Base-by-base conservation (phyloP, 2,113 vertebrate species). In the Excalfactoria chinensis region DNA sequence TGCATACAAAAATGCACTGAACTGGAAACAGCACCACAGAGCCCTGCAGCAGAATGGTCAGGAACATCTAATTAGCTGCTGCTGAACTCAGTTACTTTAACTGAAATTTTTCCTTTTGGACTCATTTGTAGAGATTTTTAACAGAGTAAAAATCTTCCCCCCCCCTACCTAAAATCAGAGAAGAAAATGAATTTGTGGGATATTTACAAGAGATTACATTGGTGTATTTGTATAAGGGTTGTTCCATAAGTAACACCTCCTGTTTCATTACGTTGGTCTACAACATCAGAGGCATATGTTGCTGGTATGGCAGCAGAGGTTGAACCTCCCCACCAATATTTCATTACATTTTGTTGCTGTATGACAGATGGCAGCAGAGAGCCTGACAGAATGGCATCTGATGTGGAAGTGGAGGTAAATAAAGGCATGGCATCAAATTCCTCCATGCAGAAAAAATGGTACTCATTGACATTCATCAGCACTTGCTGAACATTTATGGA, bases 31-130 rank as follows among this genome's bases (percentile, higher is more conserved):
- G 79, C 60, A 56, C 46, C 0, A 3, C 60, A 78, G 44, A 93
- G 90, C 82, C 93, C 86, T 92, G 66, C 78, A 93, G 95, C 92
- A 88, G 64, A 93, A 95, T 9, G 60, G 60, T 70, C 86, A 91
- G 88, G 69, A 93, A 86, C 82, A 95, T 83, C 81, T 84, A 90
- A 96, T 93, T 90, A 94, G 90, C 75, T 90, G 35, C 56, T 92
- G 81, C 80, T 60, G 35, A 74, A 73, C 3, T 0, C 63, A 86
- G 72, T 71, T 74, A 69, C 86, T 95, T 91, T 85, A 86, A 94
- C 74, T 84, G 72, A 53, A 60, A 73, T 18, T 37, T 70, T 80
- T 88, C 66, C 44, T 86, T 84, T 93, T 74, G 5, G 2, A 71
- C 25, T 76, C 15, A 80, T 84, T 69, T 90, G 16, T 34, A 81